Evolutionary conservation across 2,888 invertebrate genomes (phyloP), one percentile per base, ranked within the genome.

Genomic region (Acleris holmiana): DNA sequence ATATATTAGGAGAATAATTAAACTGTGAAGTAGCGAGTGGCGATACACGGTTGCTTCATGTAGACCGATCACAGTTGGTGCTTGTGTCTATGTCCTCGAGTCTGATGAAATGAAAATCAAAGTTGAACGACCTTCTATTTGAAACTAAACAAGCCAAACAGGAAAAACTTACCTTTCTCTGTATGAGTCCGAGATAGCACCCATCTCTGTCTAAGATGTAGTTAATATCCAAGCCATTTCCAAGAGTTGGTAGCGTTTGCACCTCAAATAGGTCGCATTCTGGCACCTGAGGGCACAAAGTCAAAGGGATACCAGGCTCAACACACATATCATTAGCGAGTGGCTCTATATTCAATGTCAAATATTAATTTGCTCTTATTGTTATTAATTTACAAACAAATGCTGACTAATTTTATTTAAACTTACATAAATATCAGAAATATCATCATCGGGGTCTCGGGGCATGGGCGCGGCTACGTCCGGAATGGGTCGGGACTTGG

Each of bases 211-310:
- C 93, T 47, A 91, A 73, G 66, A 92, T 92, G 68, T 90, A 90
- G 71, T 92, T 88, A 44, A 90, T 88, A 67, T 92, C 89, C 58
- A 93, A 73, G 35, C 92, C 93, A 66, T 91, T 91, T 18, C 91
- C 89, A 19, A 93, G 72, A 68, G 82, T 85, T 3, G 95, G 95
- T 59, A 96, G 82, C 8, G 84, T 88, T 13, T 91, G 89, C 46
- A 94, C 84, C 81, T 96, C 95, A 76, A 97, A 97, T 67, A 96
- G 77, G 81, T 96, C 96, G 71, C 94, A 94, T 63, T 94, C 91
- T 46, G 96, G 96, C 35, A 96, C 94, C 95, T 96, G 77, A 17
- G 82, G 75, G 21, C 17, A 59, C 59, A 48, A 55, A 8, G 5
- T 41, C 46, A 25, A 41, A 40, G 35, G 47, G 23, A 15, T 29